A percentile compares a stretch with the other conserved stretches of the same genome.
phyloP scores from a whole-genome alignment of 2,797 vertebrate species.

The Taenioides sp. region DNA sequence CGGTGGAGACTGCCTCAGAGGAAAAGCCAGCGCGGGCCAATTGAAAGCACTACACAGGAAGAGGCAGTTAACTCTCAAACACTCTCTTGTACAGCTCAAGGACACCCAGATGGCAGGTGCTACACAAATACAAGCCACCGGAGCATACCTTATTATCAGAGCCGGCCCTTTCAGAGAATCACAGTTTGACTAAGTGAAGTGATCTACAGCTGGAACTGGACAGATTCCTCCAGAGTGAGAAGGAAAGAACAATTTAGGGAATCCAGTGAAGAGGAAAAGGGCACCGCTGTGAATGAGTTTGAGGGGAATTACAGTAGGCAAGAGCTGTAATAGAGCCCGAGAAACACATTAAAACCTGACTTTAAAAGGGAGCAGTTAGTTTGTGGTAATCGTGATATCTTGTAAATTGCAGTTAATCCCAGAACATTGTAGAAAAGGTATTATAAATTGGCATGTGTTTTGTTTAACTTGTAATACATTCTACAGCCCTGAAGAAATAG shows the following conservation, averaged over 20 bases:
- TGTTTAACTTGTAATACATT: background rate
- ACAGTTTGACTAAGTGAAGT: slow-evolving; percentile 36
- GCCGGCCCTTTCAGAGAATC: slow-evolving; percentile 33
- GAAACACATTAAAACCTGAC: no score
- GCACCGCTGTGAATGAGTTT: background rate
- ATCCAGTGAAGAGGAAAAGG: background rate
- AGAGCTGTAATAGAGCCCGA: background rate
- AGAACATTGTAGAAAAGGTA: background rate
- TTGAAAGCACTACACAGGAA: slow-evolving; percentile 55
- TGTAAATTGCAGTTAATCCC: no score
- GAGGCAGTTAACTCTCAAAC: slow-evolving; percentile 31
- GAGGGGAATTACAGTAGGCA: background rate
- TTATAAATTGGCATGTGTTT: background rate
- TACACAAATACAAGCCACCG: slow-evolving; percentile 61
- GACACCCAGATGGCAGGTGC: slow-evolving; percentile 73
- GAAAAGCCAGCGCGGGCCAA: slow-evolving; percentile 39
- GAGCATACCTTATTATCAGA: slow-evolving; percentile 64
- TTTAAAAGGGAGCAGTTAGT: no score
- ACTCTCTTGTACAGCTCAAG: slow-evolving; percentile 43
- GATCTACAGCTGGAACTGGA: slow-evolving; percentile 40
- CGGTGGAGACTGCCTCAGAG: slow-evolving; percentile 42
- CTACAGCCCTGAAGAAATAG: background rate
- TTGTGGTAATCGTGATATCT: no score
- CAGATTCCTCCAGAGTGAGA: slow-evolving; percentile 12
- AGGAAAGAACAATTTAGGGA: slow-evolving; percentile 28